phyloP scores from a whole-genome alignment of 2,113 vertebrate genomes.

The Halcyon senegalensis region DNA sequence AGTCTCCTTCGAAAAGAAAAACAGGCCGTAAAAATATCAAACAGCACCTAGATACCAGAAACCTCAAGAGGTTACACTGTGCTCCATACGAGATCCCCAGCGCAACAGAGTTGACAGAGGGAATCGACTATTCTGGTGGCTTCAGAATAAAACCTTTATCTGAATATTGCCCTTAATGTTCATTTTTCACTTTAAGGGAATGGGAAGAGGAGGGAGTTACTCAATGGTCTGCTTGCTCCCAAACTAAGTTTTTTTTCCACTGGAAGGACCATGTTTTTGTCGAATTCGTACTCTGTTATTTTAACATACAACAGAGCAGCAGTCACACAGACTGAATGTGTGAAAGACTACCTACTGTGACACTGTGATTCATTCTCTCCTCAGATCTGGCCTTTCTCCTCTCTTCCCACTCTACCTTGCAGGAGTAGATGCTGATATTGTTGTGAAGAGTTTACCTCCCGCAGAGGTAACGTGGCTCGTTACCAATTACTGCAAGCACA shows the following conservation, averaged over 20 bases:
- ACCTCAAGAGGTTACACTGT: neutral
- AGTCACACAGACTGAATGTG: neutral
- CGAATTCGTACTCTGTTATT: neutral
- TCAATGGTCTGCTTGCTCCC: neutral
- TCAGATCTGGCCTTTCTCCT: neutral
- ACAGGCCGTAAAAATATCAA: neutral
- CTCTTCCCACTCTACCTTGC: neutral
- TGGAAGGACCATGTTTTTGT: neutral
- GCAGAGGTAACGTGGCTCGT: neutral
- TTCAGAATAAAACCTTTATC: neutral
- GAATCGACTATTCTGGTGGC: neutral
- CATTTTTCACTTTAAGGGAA: neutral
- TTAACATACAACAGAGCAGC: neutral
- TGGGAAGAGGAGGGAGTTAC: neutral
- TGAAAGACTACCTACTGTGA: neutral
- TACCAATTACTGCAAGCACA: neutral
- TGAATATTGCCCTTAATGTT: neutral
- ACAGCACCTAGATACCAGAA: neutral
- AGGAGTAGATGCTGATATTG: neutral
- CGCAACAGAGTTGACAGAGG: neutral
- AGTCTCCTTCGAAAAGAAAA: neutral
- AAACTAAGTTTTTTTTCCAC: neutral
- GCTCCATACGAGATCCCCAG: neutral
- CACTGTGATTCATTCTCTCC: neutral
- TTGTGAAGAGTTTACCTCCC: neutral